Conservation (phyloP, 2,797 vertebrate genomes). For the Nyctibius grandis region DNA sequence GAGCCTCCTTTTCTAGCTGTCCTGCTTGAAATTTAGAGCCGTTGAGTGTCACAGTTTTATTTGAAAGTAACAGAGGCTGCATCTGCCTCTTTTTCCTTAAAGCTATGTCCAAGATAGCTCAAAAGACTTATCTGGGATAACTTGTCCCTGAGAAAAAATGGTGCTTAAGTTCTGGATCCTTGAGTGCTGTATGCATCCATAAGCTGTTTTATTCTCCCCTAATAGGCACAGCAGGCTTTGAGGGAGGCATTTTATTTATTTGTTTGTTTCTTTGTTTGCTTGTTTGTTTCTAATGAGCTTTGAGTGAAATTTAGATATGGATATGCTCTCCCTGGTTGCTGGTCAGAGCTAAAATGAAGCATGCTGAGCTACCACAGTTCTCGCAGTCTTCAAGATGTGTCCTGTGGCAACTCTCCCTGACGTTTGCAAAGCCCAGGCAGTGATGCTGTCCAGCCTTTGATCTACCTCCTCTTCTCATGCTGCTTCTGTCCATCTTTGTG, state of each 20-base stretch:
- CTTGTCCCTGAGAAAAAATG: not conserved
- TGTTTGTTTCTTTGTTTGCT: not conserved
- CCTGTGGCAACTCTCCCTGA: not conserved
- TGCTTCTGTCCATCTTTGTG: not conserved
- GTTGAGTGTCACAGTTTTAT: not conserved
- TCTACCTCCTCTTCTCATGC: not conserved
- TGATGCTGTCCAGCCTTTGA: not conserved
- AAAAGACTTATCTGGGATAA: not conserved
- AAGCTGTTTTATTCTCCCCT: not conserved
- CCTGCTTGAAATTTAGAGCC: not conserved
- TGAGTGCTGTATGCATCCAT: not conserved
- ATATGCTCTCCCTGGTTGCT: not conserved
- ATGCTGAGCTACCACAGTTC: not conserved
- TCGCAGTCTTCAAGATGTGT: not conserved
- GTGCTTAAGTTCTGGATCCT: not conserved
- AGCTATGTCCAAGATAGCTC: not conserved
- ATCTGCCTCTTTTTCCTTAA: not conserved
- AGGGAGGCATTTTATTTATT: not conserved
- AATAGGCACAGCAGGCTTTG: not conserved
- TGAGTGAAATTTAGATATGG: not conserved
- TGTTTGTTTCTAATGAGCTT: not conserved
- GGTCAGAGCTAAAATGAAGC: not conserved
- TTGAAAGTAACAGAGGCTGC: not conserved
- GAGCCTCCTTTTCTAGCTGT: not conserved
- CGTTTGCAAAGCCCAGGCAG: not conserved